Evolutionary conservation across 1,140 invertebrate species (phyloP), one percentile per base, ranked within the genome.

Genomic region (Drosophila oshimai): DNA sequence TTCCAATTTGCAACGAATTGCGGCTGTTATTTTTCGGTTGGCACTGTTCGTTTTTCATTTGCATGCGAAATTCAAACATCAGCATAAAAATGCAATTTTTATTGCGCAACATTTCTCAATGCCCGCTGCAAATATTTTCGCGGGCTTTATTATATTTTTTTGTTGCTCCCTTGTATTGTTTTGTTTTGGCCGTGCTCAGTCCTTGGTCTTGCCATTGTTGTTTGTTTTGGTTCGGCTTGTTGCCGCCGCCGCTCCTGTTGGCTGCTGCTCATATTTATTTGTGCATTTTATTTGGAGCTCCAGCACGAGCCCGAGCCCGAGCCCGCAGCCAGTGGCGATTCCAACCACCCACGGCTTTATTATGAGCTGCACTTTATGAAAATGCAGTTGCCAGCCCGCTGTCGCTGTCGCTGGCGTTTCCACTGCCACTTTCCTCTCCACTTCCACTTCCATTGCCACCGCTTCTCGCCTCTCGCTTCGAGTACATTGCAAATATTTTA

Each of bases 21-120:
- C 13, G 17, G 17, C 46, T 34, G 42, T 70, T 70, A 42, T 46
- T 57, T 70, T 57, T 47, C 55, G 74, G 60, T 73, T 58, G 58
- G 60, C 54, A 39, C 61, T 67, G 58, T 84, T 84, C 78, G 62
- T 84, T 84, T 84, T 84, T 84, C 81, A 87, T 87, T 87, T 87
- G 81, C 81, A 87, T 87, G 77, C 69, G 60, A 87, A 87, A 87
- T 87, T 87, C 81, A 87, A 87, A 87, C 81, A 87, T 87, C 81
- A 87, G 81, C 81, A 87, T 87, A 87, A 87, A 87, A 87, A 87
- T 87, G 81, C 81, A 87, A 87, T 87, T 87, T 87, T 87, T 87
- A 87, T 87, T 87, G 81, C 81, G 58, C 81, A 81, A 87, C 81
- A 87, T 87, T 87, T 88, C 81, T 87, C 81, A 87, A 86, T 80